phyloP scores from a whole-genome alignment of 2,888 invertebrate species.

The Hermodice carunculata region DNA sequence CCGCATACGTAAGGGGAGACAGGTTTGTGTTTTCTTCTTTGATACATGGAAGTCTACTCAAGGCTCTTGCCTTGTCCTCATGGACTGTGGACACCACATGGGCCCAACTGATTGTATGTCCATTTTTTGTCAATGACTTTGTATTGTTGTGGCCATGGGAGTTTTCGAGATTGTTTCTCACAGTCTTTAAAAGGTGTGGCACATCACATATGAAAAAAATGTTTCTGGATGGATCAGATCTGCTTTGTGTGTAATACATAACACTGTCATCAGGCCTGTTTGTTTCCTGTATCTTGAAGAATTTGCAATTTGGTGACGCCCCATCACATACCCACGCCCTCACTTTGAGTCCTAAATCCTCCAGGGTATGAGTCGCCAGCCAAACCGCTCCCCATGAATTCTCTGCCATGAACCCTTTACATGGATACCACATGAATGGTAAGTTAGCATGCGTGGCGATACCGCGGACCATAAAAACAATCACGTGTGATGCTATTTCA shows the following conservation, averaged over 20 bases:
- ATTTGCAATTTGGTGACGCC: slow-evolving; percentile 8
- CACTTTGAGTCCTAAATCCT: slow-evolving; percentile 1
- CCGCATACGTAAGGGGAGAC: slow-evolving; percentile 4
- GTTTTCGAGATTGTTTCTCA: slow-evolving; percentile 4
- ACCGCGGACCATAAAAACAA: slow-evolving; percentile 13
- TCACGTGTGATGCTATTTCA: neutral
- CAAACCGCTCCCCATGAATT: neutral
- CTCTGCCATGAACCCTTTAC: neutral
- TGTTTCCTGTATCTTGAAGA: slow-evolving; percentile 5
- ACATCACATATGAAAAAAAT: slow-evolving; percentile 11
- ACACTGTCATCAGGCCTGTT: neutral
- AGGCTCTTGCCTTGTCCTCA: neutral
- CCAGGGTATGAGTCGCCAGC: neutral
- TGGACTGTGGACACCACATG: neutral
- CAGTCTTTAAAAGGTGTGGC: slow-evolving; percentile 7
- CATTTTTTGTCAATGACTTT: neutral
- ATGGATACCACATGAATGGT: slow-evolving; percentile 8
- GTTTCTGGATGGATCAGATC: neutral
- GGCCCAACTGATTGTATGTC: neutral
- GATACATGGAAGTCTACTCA: neutral
- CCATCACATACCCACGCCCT: slow-evolving; percentile 4
- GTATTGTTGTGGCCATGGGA: slow-evolving; percentile 11
- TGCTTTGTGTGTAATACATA: slow-evolving; percentile 3
- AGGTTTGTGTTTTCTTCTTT: neutral
- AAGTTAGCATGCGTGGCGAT: neutral